Base-by-base conservation (phyloP, 2,113 vertebrate genomes). In the Brachypodius melanocephalos region DNA sequence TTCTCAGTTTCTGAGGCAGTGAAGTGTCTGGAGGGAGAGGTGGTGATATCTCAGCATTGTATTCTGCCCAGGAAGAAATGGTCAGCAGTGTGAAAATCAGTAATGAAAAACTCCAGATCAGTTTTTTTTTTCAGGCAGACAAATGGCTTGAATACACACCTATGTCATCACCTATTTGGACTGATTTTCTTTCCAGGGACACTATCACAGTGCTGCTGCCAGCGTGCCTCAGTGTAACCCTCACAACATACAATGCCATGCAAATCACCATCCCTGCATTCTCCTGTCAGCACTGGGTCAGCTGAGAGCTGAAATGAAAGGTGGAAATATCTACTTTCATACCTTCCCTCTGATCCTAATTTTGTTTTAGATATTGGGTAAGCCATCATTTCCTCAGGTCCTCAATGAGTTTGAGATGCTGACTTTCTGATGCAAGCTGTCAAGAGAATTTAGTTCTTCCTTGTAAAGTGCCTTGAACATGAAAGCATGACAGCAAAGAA, bases 201-300 rank as follows among this genome's bases (percentile, higher is more conserved):
- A 21, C 12, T 31, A 21, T 12, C 38, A 40, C 61, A 75, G 34
- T 2, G 4, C 43, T 67, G 68, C 55, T 87, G n/a, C 7, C 38
- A 10, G 22, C 5, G 32, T 66, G 46, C 51, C 40, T 42, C 20
- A 2, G 24, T 17, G 48, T 28, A 63, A 32, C 29, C 43, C 26
- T 32, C 62, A 73, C 0, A 1, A 0, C 2, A 0, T 6, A 12
- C 25, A 62, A 1, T 20, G 24, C 31, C 43, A 18, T 45, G 61
- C 69, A 80, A 63, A 86, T 58, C 69, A 65, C 38, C 22, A 51
- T 12, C 17, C 58, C 85, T 31, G 36, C 13, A 26, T 25, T 7
- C 5, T 51, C 31, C 5, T 54, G 36, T 17, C 57, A 68, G 14
- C n/a, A 34, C 14, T 4, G 2, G 8, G 10, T 52, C 24, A 68